Conservation (phyloP, 2,113 vertebrate genomes). For the Petaurus breviceps region DNA sequence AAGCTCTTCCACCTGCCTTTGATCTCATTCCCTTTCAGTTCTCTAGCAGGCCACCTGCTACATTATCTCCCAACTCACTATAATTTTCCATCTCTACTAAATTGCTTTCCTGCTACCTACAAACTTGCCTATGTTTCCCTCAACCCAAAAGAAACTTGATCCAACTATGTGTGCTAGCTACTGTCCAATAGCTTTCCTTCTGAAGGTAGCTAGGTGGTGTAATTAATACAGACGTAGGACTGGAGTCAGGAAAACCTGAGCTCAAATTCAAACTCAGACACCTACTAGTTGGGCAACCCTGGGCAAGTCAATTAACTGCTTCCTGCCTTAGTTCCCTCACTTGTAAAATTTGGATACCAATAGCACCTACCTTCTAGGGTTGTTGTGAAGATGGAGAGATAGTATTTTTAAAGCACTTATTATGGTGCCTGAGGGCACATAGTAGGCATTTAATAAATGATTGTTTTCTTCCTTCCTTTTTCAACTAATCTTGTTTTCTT, state of each 20-base stretch:
- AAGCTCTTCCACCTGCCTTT: not conserved
- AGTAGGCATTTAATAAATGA: not conserved
- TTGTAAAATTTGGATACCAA: not conserved
- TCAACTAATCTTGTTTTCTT: not conserved
- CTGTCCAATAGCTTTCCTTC: not conserved
- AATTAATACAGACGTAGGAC: not conserved
- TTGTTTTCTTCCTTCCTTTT: not conserved
- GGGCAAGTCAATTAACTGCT: not conserved
- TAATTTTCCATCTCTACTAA: not conserved
- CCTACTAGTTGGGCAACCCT: not conserved
- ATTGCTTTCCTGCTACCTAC: not conserved
- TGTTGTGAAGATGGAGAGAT: too few species aligned
- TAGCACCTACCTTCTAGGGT: too few species aligned
- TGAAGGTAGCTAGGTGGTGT: not conserved
- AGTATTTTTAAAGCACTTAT: not conserved
- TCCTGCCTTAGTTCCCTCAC: not conserved
- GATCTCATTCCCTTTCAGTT: not conserved
- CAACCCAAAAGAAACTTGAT: not conserved
- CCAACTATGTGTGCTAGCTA: not conserved
- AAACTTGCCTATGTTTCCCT: not conserved
- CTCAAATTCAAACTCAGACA: not conserved
- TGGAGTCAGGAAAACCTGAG: not conserved
- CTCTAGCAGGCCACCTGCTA: not conserved
- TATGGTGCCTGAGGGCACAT: not conserved
- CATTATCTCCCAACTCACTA: not conserved